Conservation (phyloP, 2,888 invertebrate genomes). For the Drosophila crucigera region DNA sequence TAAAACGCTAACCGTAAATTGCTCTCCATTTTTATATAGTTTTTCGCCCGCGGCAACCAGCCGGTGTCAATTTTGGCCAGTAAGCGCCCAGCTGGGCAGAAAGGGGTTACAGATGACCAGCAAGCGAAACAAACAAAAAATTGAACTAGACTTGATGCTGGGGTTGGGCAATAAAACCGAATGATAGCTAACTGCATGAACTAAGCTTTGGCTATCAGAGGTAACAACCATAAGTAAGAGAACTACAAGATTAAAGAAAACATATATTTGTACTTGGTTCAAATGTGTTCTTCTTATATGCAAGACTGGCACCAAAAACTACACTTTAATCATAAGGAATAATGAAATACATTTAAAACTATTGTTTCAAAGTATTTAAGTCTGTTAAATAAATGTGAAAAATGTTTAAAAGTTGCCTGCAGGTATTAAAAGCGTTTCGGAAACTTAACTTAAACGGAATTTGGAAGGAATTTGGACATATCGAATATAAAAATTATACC, state of each 20-base stretch:
- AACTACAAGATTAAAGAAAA: neutral
- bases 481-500: neutral
- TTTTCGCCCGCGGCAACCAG: constrained; percentile 49
- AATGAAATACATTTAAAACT: neutral
- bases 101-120: constrained; percentile 19
- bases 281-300: neutral
- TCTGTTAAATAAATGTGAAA: neutral
- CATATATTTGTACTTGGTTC: neutral
- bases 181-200: neutral
- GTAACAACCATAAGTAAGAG: neutral
- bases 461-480: neutral
- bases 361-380: neutral
- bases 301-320: neutral
- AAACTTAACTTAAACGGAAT: neutral
- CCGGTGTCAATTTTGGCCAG: constrained; percentile 67
- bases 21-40: constrained; percentile 71
- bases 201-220: neutral
- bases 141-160: constrained; percentile 12
- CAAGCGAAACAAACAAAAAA: constrained; percentile 9
- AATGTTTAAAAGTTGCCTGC: neutral
- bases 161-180: neutral
- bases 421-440: neutral
- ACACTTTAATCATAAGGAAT: neutral
- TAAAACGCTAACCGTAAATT: constrained; percentile 63
- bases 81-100: constrained; percentile 19